These are phyloP conservation scores for Anagyrus pseudococci DNA, from an alignment of 2,888 invertebrate genomes.

Conservation along the genomic window DNA sequence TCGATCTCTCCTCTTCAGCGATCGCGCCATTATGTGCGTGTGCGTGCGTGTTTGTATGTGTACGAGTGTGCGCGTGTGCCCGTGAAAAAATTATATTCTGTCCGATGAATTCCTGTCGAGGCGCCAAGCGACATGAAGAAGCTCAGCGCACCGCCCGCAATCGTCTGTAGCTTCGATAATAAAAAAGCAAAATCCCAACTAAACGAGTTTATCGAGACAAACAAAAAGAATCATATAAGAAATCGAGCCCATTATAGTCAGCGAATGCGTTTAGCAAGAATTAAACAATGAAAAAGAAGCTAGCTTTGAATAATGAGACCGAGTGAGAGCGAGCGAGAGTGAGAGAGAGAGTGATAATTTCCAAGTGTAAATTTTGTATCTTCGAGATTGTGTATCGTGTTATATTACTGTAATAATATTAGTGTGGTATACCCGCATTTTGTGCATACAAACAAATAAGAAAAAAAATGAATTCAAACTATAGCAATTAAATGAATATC, in stretches of 20 bases:
- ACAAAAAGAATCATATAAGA: constrained; percentile 2
- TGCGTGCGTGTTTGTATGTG: constrained; percentile 18
- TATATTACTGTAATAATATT: constrained; percentile 37
- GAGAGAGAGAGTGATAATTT: constrained; percentile 8
- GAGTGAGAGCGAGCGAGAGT: too few species aligned
- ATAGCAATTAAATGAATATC: constrained; percentile 36
- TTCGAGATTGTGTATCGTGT: constrained; percentile 56
- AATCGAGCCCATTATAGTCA: constrained; percentile 16
- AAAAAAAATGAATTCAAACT: constrained; percentile 48
- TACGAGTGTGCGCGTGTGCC: neutral
- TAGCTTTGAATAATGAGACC: too few species aligned
- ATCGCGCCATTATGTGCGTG: constrained; percentile 26
- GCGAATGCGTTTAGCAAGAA: too few species aligned
- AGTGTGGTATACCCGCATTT: constrained; percentile 38
- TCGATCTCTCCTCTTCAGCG: constrained; percentile 38
- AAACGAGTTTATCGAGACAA: constrained; percentile 8
- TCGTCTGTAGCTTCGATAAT: constrained; percentile 23
- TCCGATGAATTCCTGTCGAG: too few species aligned
- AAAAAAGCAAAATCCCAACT: constrained; percentile 35
- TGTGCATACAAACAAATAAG: constrained; percentile 48
- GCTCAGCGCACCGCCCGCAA: constrained; percentile 18
- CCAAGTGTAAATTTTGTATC: constrained; percentile 58
- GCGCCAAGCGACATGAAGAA: too few species aligned
- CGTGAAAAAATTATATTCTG: neutral
- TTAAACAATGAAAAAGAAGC: too few species aligned